Conservation (phyloP, 2,797 vertebrate genomes). For the Premnoplex brunnescens region DNA sequence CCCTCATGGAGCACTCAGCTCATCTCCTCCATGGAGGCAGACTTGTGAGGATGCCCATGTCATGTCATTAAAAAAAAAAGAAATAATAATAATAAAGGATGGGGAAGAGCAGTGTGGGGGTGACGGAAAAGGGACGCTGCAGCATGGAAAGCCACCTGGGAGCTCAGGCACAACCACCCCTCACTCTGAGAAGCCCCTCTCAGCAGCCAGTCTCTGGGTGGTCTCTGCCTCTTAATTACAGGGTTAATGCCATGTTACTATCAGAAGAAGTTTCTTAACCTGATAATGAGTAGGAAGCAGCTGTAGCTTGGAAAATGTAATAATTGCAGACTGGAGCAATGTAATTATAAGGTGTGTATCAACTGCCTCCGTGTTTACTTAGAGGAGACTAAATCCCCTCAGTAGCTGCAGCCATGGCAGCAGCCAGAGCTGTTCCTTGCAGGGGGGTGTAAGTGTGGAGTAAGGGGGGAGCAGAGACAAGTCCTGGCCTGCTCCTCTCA, state of each 20-base stretch:
- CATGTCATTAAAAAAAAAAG: neutral
- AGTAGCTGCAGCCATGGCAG: neutral
- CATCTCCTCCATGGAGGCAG: fast-evolving
- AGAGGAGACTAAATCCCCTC: conserved; percentile 36
- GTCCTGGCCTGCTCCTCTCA: neutral
- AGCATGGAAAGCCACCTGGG: neutral
- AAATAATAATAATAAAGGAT: too few species aligned
- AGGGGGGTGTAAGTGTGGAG: neutral
- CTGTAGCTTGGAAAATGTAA: conserved; percentile 74
- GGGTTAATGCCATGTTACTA: conserved; percentile 59
- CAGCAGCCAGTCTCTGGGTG: conserved; percentile 43
- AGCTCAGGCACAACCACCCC: neutral
- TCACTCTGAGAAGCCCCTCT: neutral
- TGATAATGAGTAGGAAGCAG: conserved; percentile 78
- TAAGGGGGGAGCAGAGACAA: neutral
- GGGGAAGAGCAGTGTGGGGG: neutral
- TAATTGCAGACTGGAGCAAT: conserved; percentile 73
- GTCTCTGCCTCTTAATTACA: conserved; percentile 69
- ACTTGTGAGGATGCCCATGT: neutral
- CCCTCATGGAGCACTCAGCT: fast-evolving
- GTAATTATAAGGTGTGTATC: conserved; percentile 76
- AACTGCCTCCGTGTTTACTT: conserved; percentile 66
- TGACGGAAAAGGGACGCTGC: neutral
- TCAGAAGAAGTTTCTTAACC: conserved; percentile 71
- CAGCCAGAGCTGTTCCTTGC: neutral